Base-by-base conservation (phyloP, 53 echinoderm and acorn worm genomes). In the Crossaster papposus region DNA sequence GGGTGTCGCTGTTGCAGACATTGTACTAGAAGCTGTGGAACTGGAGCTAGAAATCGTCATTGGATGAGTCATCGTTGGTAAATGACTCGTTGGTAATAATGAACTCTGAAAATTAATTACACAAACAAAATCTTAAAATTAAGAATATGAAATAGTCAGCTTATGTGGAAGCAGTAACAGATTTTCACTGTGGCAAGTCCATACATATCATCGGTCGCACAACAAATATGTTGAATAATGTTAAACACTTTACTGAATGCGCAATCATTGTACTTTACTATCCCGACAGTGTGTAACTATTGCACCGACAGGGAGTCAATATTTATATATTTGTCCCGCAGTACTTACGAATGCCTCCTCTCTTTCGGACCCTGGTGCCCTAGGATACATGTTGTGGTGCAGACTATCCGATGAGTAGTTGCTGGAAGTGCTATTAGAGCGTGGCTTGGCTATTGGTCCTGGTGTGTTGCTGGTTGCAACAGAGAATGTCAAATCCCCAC, bases 351-450 rank as follows among this genome's bases (percentile, higher is more conserved):
- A 86, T 65, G 92, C 77, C 63, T 93, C 93, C 88, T 93, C 93
- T 81, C 93, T 72, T 82, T 93, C 93, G 4, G 93, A 93, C 23
- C 93, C 93, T 52, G 93, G 93, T 35, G 93, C 93, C 78, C 86
- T 72, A 17, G 92, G 75, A 35, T 89, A 80, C 62, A 83, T 76
- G 81, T 91, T 91, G 38, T 35, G 89, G 63, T 93, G 94, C 38
- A 91, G 91, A 70, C 95, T 95, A 63, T 95, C 94, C 0, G 95
- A 94, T 38, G 95, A 95, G 73, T 95, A 97, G 89, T 92, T 95
- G 81, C 97, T 97, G 65, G 97, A 97, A 77, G 94, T 92, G 89
- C 97, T 97, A 81, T 95, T 95, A 36, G 97, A 97, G 26, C 97
- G 95, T 30, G 97, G 97, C 89, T 97, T 97, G 36, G 92, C 97